Percentiles rank a stretch among this genome's conserved stretches.
These are phyloP conservation scores for Centropyge bicolor DNA, from an alignment of 2,797 vertebrate genomes.

Conservation along the genomic window DNA sequence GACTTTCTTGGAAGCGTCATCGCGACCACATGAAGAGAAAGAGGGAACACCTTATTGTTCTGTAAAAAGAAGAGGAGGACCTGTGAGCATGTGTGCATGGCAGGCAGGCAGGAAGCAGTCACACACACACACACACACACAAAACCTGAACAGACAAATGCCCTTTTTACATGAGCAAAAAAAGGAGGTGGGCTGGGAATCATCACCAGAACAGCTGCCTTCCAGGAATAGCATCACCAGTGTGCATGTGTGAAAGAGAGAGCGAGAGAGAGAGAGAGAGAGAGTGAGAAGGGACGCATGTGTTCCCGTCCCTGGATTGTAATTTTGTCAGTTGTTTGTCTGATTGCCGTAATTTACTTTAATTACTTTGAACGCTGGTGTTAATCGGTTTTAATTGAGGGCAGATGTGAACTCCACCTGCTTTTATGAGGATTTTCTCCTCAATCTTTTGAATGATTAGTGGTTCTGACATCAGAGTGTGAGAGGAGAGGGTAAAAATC, in stretches of 20 bases:
- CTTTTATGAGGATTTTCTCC: conserved; percentile 12
- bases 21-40: conserved; percentile 80
- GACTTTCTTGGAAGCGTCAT: conserved; percentile 80
- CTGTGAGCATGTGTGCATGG: conserved; percentile 37
- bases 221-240: conserved; percentile 43
- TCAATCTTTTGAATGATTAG: too few relatives aligned
- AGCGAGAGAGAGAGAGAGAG: not conserved
- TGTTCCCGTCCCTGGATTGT: not conserved
- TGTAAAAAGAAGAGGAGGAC: conserved; percentile 61
- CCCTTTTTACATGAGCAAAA: conserved; percentile 43
- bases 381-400: conserved; percentile 13
- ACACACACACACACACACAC: conserved; percentile 18
- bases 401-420: conserved; percentile 52
- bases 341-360: conserved; percentile 20
- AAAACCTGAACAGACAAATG: conserved; percentile 50
- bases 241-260: conserved; percentile 8
- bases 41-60: conserved; percentile 74
- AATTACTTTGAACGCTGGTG: conserved; percentile 1
- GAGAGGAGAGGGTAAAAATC: not conserved
- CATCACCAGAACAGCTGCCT: conserved; percentile 55
- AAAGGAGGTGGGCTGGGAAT: conserved; percentile 51
- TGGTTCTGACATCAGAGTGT: not conserved
- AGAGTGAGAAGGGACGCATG: too few relatives aligned
- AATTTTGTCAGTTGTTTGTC: conserved; percentile 20
- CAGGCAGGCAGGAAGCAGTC: conserved; percentile 44